These are phyloP conservation scores for Polypedilum pembai DNA, from an alignment of 1,140 invertebrate genomes.

Conservation along the genomic window DNA sequence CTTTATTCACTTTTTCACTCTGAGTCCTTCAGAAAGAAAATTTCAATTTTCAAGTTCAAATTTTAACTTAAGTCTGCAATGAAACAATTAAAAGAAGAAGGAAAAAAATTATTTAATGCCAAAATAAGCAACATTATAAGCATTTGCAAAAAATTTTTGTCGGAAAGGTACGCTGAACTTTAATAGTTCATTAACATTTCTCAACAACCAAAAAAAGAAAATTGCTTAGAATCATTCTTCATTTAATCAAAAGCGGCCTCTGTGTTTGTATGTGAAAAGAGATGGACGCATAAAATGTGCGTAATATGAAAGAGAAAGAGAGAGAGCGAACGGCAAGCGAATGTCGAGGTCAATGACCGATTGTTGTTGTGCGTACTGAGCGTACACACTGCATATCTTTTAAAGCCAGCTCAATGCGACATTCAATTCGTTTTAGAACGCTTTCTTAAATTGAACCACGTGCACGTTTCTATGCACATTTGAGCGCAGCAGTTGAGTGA, in stretches of 20 bases:
- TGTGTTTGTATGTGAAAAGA: neutral
- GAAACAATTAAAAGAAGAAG: neutral
- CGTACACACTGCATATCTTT: neutral
- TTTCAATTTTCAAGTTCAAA: constrained; percentile 9
- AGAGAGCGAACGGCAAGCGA: neutral
- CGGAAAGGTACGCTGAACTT: neutral
- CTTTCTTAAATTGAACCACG: no score
- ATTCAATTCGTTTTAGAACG: no score
- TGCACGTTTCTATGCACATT: no score
- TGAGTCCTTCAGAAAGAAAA: neutral
- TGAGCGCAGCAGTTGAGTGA: no score
- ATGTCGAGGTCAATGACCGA: constrained; percentile 9
- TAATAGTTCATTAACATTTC: constrained; percentile 22
- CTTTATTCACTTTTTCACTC: neutral
- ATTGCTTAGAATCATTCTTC: constrained; percentile 20
- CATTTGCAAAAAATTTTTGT: neutral
- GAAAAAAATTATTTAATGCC: neutral
- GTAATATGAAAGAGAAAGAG: constrained; percentile 2
- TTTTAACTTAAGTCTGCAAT: neutral
- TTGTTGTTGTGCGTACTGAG: neutral
- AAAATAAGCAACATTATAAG: neutral
- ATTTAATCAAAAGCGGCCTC: neutral
- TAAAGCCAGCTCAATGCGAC: no score
- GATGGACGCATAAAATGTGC: constrained; percentile 20
- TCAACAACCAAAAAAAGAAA: neutral